Percentiles rank a stretch among this genome's conserved stretches.
These are phyloP conservation scores for Drosophila sproati DNA, from an alignment of 1,140 invertebrate species.

Conservation along the genomic window DNA sequence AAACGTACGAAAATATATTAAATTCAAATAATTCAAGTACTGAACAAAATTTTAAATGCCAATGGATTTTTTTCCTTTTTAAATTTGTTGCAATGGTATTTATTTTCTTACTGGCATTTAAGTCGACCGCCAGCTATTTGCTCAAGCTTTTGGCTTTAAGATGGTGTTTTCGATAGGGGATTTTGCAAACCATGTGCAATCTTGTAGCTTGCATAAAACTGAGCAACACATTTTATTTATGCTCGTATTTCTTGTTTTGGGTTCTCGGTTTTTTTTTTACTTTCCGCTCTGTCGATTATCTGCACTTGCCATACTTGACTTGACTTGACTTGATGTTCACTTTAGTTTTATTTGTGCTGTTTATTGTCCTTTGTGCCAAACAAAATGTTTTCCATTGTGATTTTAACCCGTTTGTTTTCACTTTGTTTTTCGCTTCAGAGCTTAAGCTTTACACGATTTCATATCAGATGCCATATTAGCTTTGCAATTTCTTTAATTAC, in stretches of 20 bases:
- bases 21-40: too few relatives aligned
- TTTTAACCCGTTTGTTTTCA: not conserved
- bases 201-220: not conserved
- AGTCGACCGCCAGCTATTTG: not conserved
- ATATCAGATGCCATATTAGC: conserved; percentile 1
- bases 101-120: not conserved
- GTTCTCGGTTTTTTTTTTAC: not conserved
- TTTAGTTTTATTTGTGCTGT: conserved; percentile 10
- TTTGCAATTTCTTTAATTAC: not conserved
- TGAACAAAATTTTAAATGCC: too few relatives aligned
- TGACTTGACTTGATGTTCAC: conserved; percentile 3
- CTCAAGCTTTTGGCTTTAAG: not conserved
- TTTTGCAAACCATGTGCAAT: not conserved
- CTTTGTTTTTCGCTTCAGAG: not conserved
- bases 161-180: not conserved
- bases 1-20: too few relatives aligned
- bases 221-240: conserved; percentile 9
- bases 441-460: not conserved
- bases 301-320: conserved; percentile 10
- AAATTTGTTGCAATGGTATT: conserved; percentile 1
- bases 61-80: not conserved
- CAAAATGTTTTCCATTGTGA: not conserved
- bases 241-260: not conserved
- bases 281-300: conserved; percentile 11
- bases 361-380: not conserved